These are phyloP conservation scores for Oxyruncus cristatus DNA, from an alignment of 2,113 vertebrate genomes.

Conservation along the genomic window DNA sequence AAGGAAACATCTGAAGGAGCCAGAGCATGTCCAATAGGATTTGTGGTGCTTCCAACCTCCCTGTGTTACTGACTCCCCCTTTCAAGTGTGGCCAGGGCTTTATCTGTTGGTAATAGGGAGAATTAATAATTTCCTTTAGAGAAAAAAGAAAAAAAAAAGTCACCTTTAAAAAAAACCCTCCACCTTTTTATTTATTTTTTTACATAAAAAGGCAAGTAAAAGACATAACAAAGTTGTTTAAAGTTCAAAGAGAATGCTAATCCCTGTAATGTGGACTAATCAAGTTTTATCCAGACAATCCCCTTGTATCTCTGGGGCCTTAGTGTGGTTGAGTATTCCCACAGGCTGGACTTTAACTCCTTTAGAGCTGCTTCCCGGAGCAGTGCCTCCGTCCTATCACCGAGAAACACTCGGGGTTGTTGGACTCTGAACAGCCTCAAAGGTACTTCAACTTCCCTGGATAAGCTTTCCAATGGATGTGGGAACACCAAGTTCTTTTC, in stretches of 20 bases:
- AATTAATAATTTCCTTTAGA: conserved; percentile 42
- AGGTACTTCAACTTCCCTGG: background rate
- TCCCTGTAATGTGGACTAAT: conserved; percentile 59
- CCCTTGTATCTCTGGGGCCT: background rate
- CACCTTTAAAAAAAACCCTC: background rate
- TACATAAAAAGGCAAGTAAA: conserved; percentile 20
- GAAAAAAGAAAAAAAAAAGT: background rate
- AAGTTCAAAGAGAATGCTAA: conserved; percentile 53
- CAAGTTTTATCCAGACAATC: conserved; percentile 55
- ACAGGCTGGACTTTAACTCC: background rate
- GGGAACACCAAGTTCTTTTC: background rate
- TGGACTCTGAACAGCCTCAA: background rate
- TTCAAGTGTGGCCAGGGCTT: conserved; percentile 34
- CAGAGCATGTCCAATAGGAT: conserved; percentile 17
- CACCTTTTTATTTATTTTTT: conserved; percentile 22
- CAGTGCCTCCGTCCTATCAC: fast-evolving
- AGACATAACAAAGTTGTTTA: conserved; percentile 45
- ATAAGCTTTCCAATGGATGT: background rate
- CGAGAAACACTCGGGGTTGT: background rate
- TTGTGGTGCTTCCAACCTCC: conserved; percentile 21
- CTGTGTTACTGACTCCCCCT: conserved; percentile 10
- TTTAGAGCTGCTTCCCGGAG: background rate
- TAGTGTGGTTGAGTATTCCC: background rate
- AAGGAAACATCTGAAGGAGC: conserved; percentile 14
- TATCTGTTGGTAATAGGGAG: conserved; percentile 33